These are phyloP conservation scores for Pollachius pollachius DNA, from an alignment of 2,113 vertebrate genomes.

Conservation along the genomic window DNA sequence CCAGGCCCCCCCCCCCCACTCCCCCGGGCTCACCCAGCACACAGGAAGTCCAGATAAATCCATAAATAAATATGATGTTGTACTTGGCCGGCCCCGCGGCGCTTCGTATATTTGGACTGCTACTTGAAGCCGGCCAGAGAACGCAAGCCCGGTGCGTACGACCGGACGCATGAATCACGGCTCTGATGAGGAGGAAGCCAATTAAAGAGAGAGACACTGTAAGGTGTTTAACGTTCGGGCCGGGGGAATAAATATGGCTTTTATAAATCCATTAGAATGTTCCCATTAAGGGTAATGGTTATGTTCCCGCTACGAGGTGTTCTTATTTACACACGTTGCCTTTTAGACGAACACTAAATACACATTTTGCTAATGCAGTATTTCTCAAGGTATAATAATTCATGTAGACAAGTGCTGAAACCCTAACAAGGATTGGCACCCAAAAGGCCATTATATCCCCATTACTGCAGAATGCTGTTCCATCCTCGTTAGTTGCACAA, in stretches of 20 bases:
- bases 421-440: background rate
- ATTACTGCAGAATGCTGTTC: too few relatives aligned
- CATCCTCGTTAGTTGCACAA: too few relatives aligned
- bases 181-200: conserved; percentile 56
- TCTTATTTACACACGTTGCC: conserved; percentile 4
- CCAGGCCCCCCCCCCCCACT: conserved; percentile 42
- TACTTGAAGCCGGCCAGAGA: conserved; percentile 56
- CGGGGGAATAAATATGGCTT: conserved; percentile 53
- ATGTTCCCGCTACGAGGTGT: conserved; percentile 8
- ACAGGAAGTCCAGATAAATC: conserved; percentile 78
- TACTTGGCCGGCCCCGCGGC: conserved; percentile 65
- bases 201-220: conserved; percentile 53
- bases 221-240: conserved; percentile 45
- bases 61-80: conserved; percentile 75
- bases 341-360: conserved; percentile 8
- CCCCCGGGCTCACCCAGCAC: conserved; percentile 64
- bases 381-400: conserved; percentile 16
- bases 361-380: background rate
- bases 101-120: conserved; percentile 73
- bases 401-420: conserved; percentile 9
- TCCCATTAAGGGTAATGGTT: conserved; percentile 42
- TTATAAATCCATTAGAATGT: conserved; percentile 39
- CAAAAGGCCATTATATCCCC: background rate
- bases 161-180: conserved; percentile 49
- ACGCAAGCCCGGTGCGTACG: too few relatives aligned